Conservation (phyloP, 2,888 invertebrate genomes). For the Morinoia aosen region DNA sequence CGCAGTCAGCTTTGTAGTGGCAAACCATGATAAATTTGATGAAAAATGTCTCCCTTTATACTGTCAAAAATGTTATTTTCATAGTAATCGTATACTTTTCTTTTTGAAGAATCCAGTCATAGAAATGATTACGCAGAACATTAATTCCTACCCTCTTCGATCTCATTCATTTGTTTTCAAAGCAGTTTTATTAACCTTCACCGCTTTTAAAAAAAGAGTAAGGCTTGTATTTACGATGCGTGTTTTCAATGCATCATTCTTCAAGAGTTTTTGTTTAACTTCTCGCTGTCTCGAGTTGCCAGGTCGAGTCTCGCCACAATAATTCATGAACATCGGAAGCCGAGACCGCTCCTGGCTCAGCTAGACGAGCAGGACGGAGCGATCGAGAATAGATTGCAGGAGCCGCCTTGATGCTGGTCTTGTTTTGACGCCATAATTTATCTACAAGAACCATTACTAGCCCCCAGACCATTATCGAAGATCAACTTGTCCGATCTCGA, state of each 20-base stretch:
- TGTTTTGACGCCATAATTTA: constrained; percentile 48
- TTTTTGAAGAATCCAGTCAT: neutral
- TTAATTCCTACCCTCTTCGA: neutral
- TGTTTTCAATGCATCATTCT: neutral
- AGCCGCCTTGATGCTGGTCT: constrained; percentile 36
- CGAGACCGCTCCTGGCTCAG: neutral
- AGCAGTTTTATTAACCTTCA: neutral
- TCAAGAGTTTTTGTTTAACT: neutral
- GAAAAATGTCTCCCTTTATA: neutral
- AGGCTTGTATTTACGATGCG: neutral
- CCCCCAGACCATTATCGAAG: constrained; percentile 45
- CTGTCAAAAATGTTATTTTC: neutral
- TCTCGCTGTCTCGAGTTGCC: neutral
- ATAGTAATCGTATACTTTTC: neutral
- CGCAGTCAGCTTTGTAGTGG: neutral
- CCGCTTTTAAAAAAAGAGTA: neutral
- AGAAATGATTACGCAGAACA: neutral
- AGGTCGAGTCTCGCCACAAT: constrained; percentile 22
- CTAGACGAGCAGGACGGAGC: neutral
- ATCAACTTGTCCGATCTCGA: constrained; percentile 38
- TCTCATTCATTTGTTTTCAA: neutral
- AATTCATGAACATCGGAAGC: constrained; percentile 11
- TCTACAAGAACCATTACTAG: constrained; percentile 45
- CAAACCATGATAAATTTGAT: neutral
- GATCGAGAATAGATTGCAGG: constrained; percentile 14